These are phyloP conservation scores for Helobdella robusta DNA, from an alignment of 2,888 invertebrate genomes.

Conservation along the genomic window DNA sequence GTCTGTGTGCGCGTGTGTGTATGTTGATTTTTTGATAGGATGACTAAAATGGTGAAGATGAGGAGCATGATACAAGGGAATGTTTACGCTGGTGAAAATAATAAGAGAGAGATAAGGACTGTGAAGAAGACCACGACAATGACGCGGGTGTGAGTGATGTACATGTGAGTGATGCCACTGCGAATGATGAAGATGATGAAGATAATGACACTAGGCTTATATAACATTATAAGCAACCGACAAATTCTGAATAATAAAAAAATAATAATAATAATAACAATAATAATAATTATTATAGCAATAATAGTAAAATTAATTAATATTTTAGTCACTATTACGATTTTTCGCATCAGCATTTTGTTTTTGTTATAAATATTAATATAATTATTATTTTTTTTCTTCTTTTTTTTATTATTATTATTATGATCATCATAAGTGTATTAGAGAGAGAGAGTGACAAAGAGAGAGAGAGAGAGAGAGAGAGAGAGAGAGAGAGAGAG, in stretches of 20 bases:
- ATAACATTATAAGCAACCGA: not conserved
- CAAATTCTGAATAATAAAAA: not conserved
- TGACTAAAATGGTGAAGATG: not conserved
- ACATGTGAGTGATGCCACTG: not conserved
- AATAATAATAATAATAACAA: slow-evolving; percentile 7
- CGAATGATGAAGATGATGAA: not conserved
- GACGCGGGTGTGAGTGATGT: not conserved
- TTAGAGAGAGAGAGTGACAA: too few relatives aligned
- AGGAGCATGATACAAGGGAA: not conserved
- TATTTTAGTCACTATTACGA: not conserved
- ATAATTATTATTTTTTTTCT: not conserved
- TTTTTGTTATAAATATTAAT: not conserved
- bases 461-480: too few relatives aligned
- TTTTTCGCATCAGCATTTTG: not conserved
- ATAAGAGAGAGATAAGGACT: not conserved
- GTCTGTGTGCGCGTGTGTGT: not conserved
- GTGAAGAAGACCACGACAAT: not conserved
- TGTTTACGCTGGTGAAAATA: not conserved
- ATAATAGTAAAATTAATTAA: not conserved
- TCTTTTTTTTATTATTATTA: not conserved
- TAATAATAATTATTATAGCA: not conserved
- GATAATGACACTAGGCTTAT: slow-evolving; percentile 1
- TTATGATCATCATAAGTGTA: not conserved
- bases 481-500: too few relatives aligned
- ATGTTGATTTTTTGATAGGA: not conserved